phyloP scores from a whole-genome alignment of 1,140 invertebrate genomes.

The Pachypeltis micranthus region DNA sequence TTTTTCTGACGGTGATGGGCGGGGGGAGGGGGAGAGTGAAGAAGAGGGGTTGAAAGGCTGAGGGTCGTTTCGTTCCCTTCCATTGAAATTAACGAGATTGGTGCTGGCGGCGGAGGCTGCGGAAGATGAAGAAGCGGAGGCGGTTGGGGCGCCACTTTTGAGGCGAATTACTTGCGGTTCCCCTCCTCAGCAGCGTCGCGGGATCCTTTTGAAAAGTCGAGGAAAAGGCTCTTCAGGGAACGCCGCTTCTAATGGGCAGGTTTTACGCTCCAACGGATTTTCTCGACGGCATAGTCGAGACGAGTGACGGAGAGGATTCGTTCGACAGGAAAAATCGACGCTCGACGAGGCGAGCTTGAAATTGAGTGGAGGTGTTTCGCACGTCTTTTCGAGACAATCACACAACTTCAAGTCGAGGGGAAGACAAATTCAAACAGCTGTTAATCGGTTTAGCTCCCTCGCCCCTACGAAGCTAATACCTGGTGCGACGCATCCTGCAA shows the following conservation, averaged over 20 bases:
- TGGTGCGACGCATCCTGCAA: too few relatives aligned
- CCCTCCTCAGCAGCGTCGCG: not conserved
- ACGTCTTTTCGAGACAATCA: too few relatives aligned
- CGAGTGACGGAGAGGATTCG: not conserved
- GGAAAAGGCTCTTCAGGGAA: not conserved
- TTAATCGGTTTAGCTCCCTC: too few relatives aligned
- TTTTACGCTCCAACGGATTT: conserved; percentile 1
- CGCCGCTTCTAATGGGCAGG: not conserved
- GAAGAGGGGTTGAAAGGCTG: not conserved
- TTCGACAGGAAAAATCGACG: too few relatives aligned
- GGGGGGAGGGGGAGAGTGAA: not conserved
- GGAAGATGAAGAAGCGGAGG: too few relatives aligned
- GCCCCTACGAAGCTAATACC: too few relatives aligned
- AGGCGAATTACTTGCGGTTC: not conserved
- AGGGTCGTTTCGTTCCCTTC: not conserved
- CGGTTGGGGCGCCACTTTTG: not conserved
- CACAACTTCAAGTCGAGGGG: too few relatives aligned
- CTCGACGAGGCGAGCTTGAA: too few relatives aligned
- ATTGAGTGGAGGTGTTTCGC: too few relatives aligned
- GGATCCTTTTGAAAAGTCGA: not conserved
- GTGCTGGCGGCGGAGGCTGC: too few relatives aligned
- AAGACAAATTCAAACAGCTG: too few relatives aligned
- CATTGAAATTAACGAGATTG: not conserved
- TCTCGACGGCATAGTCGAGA: not conserved
- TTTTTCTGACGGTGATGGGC: not conserved